phyloP scores from a whole-genome alignment of 2,888 invertebrate species.

The Lithophane semibrunnea region DNA sequence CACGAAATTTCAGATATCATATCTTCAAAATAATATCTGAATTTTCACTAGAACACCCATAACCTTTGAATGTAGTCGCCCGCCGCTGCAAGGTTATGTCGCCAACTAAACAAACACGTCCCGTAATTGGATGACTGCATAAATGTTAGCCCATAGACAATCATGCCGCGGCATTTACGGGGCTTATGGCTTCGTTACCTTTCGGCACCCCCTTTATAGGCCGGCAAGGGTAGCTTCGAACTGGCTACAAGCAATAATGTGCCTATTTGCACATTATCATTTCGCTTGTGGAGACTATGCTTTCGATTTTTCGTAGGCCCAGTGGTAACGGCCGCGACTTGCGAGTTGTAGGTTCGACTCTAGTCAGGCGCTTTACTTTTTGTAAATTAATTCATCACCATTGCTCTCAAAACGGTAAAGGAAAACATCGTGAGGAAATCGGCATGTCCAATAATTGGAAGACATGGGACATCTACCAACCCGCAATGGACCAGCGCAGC shows the following conservation, averaged over 20 bases:
- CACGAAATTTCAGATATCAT: background rate
- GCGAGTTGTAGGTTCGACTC: no score
- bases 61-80: slow-evolving; percentile 48
- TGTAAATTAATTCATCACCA: no score
- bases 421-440: no score
- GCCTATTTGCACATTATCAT: slow-evolving; percentile 42
- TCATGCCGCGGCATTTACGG: slow-evolving; percentile 83
- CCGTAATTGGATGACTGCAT: slow-evolving; percentile 83
- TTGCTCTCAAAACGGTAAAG: no score
- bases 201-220: slow-evolving; percentile 73
- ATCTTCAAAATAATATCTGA: slow-evolving; percentile 9
- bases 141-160: slow-evolving; percentile 85
- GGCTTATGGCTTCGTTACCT: slow-evolving; percentile 77
- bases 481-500: no score
- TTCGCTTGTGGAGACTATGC: background rate
- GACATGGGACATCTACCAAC: no score
- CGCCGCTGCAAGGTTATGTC: slow-evolving; percentile 63
- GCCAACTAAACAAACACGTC: slow-evolving; percentile 64
- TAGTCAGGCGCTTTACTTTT: no score
- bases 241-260: slow-evolving; percentile 33
- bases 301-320: slow-evolving; percentile 6
- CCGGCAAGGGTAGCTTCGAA: slow-evolving; percentile 36
- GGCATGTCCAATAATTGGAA: no score
- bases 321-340: no score
- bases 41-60: slow-evolving; percentile 19